phyloP scores from a whole-genome alignment of 2,113 vertebrate genomes.

The Cephalopholis sonnerati region DNA sequence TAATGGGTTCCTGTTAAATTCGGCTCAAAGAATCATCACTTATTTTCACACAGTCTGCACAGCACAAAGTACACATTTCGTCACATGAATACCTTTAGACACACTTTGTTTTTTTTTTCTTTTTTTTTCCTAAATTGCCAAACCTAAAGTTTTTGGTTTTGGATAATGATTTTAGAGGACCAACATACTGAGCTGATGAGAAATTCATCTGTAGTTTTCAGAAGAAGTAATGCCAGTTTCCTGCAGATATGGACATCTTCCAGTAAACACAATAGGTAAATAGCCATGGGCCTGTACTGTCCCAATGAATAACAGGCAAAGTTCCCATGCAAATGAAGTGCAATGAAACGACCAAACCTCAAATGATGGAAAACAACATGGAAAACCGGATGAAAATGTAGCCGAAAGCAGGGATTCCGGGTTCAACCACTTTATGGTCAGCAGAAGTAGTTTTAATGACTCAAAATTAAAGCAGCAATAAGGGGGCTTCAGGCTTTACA shows the following conservation, averaged over 20 bases:
- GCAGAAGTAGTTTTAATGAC: too few species aligned
- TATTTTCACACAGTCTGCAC: not conserved
- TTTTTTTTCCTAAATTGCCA: not conserved
- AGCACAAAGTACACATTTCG: not conserved
- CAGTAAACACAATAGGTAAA: not conserved
- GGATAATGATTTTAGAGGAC: not conserved
- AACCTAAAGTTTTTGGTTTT: not conserved
- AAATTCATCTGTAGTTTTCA: not conserved
- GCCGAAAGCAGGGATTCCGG: not conserved
- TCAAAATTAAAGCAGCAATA: too few species aligned
- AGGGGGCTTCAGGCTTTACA: too few species aligned
- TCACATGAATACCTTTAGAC: not conserved
- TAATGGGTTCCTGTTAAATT: not conserved
- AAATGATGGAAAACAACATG: not conserved
- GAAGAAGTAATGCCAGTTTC: too few species aligned
- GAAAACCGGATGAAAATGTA: not conserved
- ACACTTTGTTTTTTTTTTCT: not conserved
- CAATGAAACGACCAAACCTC: not conserved
- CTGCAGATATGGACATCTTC: not conserved
- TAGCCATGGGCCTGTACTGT: not conserved
- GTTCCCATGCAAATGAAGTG: not conserved
- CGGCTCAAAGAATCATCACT: not conserved
- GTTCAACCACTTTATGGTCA: not conserved
- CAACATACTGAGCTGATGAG: not conserved
- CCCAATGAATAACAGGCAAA: not conserved